Conservation (phyloP, 2,113 vertebrate species). For the Danionella cerebrum region DNA sequence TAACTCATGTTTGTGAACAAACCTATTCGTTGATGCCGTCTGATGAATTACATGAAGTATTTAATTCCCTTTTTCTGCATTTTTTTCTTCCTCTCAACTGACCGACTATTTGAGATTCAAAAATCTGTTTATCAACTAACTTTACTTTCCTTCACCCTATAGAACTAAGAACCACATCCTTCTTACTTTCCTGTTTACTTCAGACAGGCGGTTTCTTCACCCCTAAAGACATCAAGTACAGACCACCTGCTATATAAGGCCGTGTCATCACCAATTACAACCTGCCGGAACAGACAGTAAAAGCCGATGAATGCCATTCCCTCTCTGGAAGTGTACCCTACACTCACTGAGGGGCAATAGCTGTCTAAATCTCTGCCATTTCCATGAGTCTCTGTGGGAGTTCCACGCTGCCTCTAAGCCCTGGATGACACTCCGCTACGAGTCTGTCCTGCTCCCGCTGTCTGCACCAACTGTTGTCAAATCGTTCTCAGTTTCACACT, state of each 20-base stretch:
- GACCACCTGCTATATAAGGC: conserved; percentile 30
- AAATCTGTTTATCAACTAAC: no score
- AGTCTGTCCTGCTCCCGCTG: conserved; percentile 37
- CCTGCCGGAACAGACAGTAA: conserved; percentile 20
- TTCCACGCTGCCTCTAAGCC: background rate
- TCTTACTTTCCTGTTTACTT: conserved; percentile 35
- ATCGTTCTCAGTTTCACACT: conserved; percentile 17
- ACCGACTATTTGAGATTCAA: no score
- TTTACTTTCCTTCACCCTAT: conserved; percentile 30
- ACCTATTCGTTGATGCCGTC: no score
- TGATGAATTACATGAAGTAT: no score
- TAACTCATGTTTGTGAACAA: no score
- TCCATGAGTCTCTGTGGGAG: background rate
- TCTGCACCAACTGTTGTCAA: conserved; percentile 50
- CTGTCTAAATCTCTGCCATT: background rate
- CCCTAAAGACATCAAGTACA: conserved; percentile 44
- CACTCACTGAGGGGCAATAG: background rate
- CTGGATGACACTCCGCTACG: conserved; percentile 27
- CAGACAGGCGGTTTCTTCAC: conserved; percentile 43
- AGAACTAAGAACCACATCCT: conserved; percentile 20
- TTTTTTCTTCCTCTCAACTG: background rate
- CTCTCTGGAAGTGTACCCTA: background rate
- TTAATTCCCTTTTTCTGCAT: background rate
- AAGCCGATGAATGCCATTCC: background rate
- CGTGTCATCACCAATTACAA: conserved; percentile 47